Percentiles rank a stretch among this genome's conserved stretches.
These are phyloP conservation scores for Columbina picui DNA, from an alignment of 2,113 vertebrate species.

Conservation along the genomic window DNA sequence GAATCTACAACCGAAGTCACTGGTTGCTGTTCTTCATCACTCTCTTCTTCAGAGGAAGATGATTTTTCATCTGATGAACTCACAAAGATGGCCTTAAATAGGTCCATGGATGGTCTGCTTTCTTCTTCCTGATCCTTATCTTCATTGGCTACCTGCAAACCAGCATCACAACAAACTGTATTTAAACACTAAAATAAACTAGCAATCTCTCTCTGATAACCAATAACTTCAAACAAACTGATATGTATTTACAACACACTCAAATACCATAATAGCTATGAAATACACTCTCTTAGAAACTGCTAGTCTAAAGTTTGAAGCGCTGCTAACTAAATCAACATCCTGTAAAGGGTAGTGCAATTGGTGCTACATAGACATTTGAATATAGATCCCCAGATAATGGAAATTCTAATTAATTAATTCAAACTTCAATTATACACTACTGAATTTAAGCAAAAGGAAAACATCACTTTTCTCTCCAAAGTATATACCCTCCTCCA, in stretches of 20 bases:
- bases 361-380: neutral
- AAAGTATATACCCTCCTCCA: neutral
- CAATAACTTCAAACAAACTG: neutral
- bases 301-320: neutral
- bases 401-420: neutral
- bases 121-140: slow-evolving; percentile 76
- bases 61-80: slow-evolving; percentile 91
- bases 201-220: neutral
- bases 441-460: neutral
- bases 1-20: neutral
- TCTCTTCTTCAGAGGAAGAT: slow-evolving; percentile 88
- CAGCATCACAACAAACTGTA: neutral
- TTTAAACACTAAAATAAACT: neutral
- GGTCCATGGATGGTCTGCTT: slow-evolving; percentile 87
- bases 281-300: neutral
- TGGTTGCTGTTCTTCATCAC: slow-evolving; percentile 68
- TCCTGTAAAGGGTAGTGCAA: neutral
- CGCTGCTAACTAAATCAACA: neutral
- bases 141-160: slow-evolving; percentile 38
- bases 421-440: neutral
- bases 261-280: neutral
- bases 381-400: neutral
- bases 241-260: neutral
- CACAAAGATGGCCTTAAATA: slow-evolving; percentile 95
- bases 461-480: neutral